Conservation (phyloP, 2,888 invertebrate species). For the Pterostichus niger region DNA sequence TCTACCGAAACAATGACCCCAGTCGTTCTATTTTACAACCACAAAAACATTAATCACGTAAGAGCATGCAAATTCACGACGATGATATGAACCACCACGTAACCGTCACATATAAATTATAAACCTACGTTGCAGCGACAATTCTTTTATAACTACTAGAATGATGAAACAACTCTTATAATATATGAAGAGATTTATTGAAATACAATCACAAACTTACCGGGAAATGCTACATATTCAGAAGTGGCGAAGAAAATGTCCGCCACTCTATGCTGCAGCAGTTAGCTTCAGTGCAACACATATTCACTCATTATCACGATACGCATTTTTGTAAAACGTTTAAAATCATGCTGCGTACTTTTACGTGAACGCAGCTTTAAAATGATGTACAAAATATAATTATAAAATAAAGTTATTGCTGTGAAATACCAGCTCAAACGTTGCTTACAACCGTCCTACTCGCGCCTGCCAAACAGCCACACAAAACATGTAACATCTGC, state of each 20-base stretch:
- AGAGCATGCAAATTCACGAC: constrained; percentile 53
- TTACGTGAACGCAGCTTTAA: constrained; percentile 69
- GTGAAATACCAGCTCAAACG: constrained; percentile 67
- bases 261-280: constrained; percentile 75
- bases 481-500: constrained; percentile 79
- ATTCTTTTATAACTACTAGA: constrained; percentile 2
- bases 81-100: constrained; percentile 60
- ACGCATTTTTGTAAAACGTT: constrained; percentile 55
- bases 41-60: constrained; percentile 29
- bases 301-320: constrained; percentile 62
- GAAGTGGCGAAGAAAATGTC: constrained; percentile 76
- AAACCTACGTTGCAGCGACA: constrained; percentile 37
- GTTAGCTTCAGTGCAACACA: constrained; percentile 67
- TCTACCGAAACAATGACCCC: constrained; percentile 45
- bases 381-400: constrained; percentile 67
- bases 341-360: constrained; percentile 67
- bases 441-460: constrained; percentile 71
- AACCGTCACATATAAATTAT: constrained; percentile 56
- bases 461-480: constrained; percentile 70
- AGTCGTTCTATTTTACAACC: constrained; percentile 39
- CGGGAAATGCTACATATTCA: constrained; percentile 74
- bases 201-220: constrained; percentile 68
- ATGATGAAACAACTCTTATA: constrained; percentile 39
- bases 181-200: constrained; percentile 25
- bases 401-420: constrained; percentile 68